Base-by-base conservation (phyloP, 23 tunicate species). In the Halocynthia aurantium region DNA sequence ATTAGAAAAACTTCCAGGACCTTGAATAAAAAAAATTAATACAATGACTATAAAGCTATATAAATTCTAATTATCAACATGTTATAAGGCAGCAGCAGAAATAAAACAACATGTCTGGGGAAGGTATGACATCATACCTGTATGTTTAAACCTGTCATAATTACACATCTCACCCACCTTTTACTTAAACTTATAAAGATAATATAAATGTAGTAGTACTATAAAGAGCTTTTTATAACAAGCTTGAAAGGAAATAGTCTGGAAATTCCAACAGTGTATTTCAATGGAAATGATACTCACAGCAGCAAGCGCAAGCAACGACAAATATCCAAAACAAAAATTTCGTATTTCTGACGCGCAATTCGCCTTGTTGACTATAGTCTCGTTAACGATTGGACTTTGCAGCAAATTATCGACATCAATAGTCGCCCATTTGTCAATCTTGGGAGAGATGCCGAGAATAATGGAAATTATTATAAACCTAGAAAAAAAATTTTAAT, bases 321-420 rank as follows among this genome's bases (percentile, higher is more conserved):
- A 82, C 52, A 89, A 61, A 76, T 85, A 89, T 55, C 84, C 81
- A 67, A 89, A 70, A 8, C 83, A 84, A 67, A 53, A 82, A 69
- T 51, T 54, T 53, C 70, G 68, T 20, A 89, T 75, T 65, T 76
- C 82, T 52, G 69, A 57, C 31, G 96, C 88, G 62, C 96, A 89
- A 6, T 17, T 74, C 7, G 78, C 96, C 57, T 84, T 61, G 18
- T 53, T 56, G 22, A 84, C 61, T 31, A 55, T 40, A 0, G 81
- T 57, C 52, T 81, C 76, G 76, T 89, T 89, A 67, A 80, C 84
- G 55, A 78, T 80, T 7, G 21, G 49, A 74, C 50, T 60, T 7
- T 50, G 44, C 7, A 12, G 8, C 52, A 89, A 58, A 17, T 68
- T 69, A 9, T 76, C 71, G 7, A 81, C 40, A 74, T 89, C 88